Conservation (phyloP, 1,140 invertebrate species). For the Dreissena polymorpha region DNA sequence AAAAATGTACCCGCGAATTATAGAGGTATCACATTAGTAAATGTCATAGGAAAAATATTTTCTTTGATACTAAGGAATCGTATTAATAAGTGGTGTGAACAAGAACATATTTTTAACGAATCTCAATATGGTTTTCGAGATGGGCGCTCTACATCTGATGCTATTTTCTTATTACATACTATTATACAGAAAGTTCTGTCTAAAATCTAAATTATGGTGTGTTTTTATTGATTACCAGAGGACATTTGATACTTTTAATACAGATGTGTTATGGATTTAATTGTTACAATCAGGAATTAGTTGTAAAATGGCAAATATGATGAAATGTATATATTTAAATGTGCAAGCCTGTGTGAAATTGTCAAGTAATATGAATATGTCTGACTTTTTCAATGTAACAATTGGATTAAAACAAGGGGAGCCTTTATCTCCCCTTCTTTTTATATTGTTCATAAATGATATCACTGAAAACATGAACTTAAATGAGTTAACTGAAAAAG, state of each 20-base stretch:
- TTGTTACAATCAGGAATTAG: neutral
- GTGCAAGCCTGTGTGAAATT: conserved; percentile 17
- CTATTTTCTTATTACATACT: conserved; percentile 39
- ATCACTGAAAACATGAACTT: conserved; percentile 9
- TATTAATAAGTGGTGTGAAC: conserved; percentile 28
- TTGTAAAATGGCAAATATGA: conserved; percentile 14
- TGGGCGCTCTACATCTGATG: conserved; percentile 39
- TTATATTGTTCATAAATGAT: conserved; percentile 11
- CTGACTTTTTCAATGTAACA: conserved; percentile 9
- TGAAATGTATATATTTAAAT: conserved; percentile 21
- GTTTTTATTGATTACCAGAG: too few species aligned
- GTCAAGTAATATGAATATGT: conserved; percentile 12
- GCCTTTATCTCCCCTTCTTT: neutral
- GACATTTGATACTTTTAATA: too few species aligned
- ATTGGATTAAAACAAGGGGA: conserved; percentile 9
- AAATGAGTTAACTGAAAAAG: neutral
- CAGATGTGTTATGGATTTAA: neutral
- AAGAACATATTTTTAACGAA: conserved; percentile 26
- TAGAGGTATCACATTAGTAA: conserved; percentile 36
- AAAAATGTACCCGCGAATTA: conserved; percentile 26
- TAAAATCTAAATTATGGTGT: conserved; percentile 25
- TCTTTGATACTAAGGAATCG: conserved; percentile 32
- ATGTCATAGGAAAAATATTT: conserved; percentile 29
- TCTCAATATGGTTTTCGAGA: conserved; percentile 30
- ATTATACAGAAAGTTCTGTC: conserved; percentile 38